Percentiles rank a stretch among this genome's conserved stretches.
These are phyloP conservation scores for Sardina pilchardus DNA, from an alignment of 2,113 vertebrate genomes.

Conservation along the genomic window DNA sequence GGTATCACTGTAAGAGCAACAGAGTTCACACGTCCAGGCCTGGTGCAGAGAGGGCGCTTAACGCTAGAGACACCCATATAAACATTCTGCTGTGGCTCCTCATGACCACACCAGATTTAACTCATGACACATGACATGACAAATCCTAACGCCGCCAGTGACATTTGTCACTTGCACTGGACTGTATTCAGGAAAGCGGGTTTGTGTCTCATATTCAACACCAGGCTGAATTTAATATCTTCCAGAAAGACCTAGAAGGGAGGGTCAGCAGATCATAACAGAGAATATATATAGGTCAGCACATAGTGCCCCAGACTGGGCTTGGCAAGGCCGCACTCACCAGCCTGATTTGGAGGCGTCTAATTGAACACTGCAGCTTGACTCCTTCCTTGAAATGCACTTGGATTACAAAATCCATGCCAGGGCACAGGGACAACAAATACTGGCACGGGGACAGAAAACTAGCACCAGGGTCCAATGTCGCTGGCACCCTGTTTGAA, in stretches of 20 bases:
- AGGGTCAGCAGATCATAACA: neutral
- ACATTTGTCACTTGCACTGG: neutral
- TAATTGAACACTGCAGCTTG: neutral
- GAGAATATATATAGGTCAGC: neutral
- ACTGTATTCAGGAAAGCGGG: neutral
- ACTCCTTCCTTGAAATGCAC: neutral
- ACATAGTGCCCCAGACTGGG: neutral
- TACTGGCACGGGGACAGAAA: neutral
- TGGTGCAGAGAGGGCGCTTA: neutral
- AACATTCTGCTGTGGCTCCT: neutral
- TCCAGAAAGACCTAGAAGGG: neutral
- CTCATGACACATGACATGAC: neutral
- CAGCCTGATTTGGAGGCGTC: neutral
- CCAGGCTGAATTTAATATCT: neutral
- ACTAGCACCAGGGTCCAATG: neutral
- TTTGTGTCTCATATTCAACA: neutral
- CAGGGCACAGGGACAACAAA: neutral
- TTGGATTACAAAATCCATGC: neutral
- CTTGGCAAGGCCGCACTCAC: neutral
- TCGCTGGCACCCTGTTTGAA: neutral
- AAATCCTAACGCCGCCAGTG: neutral
- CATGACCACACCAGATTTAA: neutral
- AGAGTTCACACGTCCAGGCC: constrained; percentile 10
- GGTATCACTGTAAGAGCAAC: neutral
- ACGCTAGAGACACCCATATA: neutral